Evolutionary conservation across 2,797 vertebrate species (phyloP).

Genomic region (Poeciliopsis paucimaculata): DNA sequence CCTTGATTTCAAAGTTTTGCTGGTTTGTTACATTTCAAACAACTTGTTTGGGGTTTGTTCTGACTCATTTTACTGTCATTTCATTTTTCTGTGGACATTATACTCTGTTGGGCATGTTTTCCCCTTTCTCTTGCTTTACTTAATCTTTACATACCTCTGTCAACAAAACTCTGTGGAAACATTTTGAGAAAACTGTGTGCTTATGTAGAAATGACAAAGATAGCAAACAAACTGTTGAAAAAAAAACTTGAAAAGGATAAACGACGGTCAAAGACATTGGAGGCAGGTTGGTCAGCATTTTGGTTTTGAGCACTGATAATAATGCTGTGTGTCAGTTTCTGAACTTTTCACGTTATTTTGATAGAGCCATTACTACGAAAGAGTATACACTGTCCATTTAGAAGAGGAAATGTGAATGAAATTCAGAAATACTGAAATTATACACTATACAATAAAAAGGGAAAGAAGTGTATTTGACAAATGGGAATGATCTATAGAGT

Average conservation of each 20-base stretch:
- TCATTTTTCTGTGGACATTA: background rate
- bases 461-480: background rate
- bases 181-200: background rate
- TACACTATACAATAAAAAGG: background rate
- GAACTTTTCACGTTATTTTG: background rate
- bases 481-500: background rate
- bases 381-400: conserved; percentile 64
- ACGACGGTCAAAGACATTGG: background rate
- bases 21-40: background rate
- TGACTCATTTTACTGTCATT: background rate
- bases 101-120: background rate
- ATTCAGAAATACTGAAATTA: conserved; percentile 26
- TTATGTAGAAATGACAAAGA: background rate
- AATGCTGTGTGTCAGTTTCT: background rate
- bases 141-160: background rate
- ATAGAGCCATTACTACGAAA: conserved; percentile 15
- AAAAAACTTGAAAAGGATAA: background rate
- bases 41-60: background rate
- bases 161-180: background rate
- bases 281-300: background rate
- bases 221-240: background rate
- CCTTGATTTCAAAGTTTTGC: background rate
- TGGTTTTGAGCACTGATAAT: background rate
- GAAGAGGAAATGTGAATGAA: conserved; percentile 55
- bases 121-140: background rate